phyloP scores from a whole-genome alignment of 2,888 invertebrate genomes.

The Caenorhabditis japonica region DNA sequence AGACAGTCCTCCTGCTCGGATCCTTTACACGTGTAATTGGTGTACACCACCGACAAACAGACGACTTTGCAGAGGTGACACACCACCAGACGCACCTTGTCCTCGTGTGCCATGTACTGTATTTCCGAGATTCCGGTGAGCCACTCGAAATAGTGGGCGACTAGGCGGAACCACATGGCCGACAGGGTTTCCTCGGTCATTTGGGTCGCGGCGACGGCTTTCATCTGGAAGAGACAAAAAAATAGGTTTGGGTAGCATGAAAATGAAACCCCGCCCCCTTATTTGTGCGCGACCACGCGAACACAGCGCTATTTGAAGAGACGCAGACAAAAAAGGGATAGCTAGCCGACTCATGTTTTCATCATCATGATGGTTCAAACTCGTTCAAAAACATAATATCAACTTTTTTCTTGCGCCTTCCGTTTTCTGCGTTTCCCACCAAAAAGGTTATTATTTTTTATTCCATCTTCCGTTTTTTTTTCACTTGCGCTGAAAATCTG shows the following conservation, averaged over 20 bases:
- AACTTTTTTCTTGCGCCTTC: no score
- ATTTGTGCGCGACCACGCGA: no score
- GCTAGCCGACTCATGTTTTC: no score
- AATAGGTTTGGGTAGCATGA: no score
- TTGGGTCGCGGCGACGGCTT: constrained; percentile 12
- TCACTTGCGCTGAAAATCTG: not conserved
- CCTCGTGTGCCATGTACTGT: constrained; percentile 29
- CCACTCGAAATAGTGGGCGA: constrained; percentile 58
- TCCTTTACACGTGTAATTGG: constrained; percentile 24
- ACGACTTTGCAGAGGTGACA: constrained; percentile 53
- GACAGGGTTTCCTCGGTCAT: constrained; percentile 38
- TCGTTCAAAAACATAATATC: no score
- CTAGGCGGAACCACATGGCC: constrained; percentile 57
- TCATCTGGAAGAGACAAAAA: constrained; percentile 43
- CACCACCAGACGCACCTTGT: constrained; percentile 46
- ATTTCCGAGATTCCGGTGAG: constrained; percentile 52
- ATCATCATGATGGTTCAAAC: no score
- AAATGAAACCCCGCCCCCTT: no score
- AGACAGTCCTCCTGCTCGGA: constrained; percentile 15
- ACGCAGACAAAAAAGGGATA: no score
- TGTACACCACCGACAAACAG: constrained; percentile 46
- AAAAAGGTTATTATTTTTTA: no score
- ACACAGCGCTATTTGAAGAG: no score
- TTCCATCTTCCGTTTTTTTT: no score
- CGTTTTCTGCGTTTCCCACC: no score